Evolutionary conservation across 1,140 invertebrate genomes (phyloP), one percentile per base, ranked within the genome.

Genomic region (Drosophila littoralis): DNA sequence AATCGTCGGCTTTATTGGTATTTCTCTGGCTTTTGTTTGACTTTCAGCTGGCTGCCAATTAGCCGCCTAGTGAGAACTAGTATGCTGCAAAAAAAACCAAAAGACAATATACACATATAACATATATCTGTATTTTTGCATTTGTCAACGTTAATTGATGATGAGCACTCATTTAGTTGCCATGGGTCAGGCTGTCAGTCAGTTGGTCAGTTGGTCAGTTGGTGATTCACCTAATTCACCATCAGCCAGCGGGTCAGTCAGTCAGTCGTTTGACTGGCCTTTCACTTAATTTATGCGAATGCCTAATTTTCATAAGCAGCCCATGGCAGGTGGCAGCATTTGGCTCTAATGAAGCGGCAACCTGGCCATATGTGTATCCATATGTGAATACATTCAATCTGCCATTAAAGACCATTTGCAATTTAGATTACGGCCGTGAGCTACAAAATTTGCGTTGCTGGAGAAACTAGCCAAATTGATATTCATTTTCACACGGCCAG

Each of bases 141-240:
- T 84, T 84, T 84, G 81, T 84, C 81, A 79, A 84, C 65, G 81
- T 80, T 84, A 84, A 84, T 84, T 84, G 81, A 84, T 84, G 81
- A 79, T 80, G 72, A 77, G 72, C 73, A 73, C 80, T 84, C 81
- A 84, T 84, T 84, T 77, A 70, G 77, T 28, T 50, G 48, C 65
- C 55, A 70, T 51, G 76, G 45, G 46, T 64, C 28, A 58, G 52
- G 63, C 50, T 64, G n/a, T 73, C 32, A 13, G 75, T 74, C 57
- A 42, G 50, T 59, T 32, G 48, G 45, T 55, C 63, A 43, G 32
- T 75, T 43, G 22, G 33, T 66, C 35, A 12, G 17, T 67, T 50
- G 28, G 33, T 28, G 15, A 35, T 32, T 48, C 55, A 51, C 57
- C 35, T 66, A n/a, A 42, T n/a, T 9, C 12, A 42, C 33, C 48